phyloP scores from a whole-genome alignment of 2,113 vertebrate species.

The Kryptolebias marmoratus region DNA sequence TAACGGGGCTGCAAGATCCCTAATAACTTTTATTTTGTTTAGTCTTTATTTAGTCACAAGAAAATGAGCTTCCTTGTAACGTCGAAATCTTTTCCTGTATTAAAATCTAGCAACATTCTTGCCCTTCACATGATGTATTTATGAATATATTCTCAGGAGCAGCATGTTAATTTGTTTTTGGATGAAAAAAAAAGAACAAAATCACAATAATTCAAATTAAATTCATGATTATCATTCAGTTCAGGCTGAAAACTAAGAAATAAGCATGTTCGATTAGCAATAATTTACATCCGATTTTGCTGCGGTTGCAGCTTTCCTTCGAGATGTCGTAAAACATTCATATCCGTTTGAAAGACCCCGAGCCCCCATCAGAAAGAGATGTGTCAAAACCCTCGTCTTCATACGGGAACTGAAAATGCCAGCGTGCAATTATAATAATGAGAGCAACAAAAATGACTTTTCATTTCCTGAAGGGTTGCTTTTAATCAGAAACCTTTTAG shows the following conservation, averaged over 20 bases:
- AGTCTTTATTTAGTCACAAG: background rate
- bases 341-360: slow-evolving; percentile 2
- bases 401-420: slow-evolving; percentile 45
- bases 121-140: no score
- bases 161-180: no score
- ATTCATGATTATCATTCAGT: background rate
- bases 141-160: no score
- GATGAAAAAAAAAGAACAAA: no score
- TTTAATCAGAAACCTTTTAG: slow-evolving; percentile 58
- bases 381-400: slow-evolving; percentile 15
- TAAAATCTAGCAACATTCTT: background rate
- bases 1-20: background rate
- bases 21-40: background rate
- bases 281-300: background rate
- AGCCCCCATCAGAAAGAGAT: background rate
- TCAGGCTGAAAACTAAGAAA: no score
- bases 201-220: no score
- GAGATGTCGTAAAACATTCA: slow-evolving; percentile 2
- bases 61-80: background rate
- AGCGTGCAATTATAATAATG: slow-evolving; percentile 43
- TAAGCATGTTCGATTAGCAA: background rate
- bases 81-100: background rate
- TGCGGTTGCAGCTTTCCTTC: background rate
- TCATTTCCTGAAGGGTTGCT: slow-evolving; percentile 47
- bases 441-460: slow-evolving; percentile 36